Percentiles rank a stretch among this genome's conserved stretches.
These are phyloP conservation scores for Eolophus roseicapilla DNA, from an alignment of 2,113 vertebrate species.

Conservation along the genomic window DNA sequence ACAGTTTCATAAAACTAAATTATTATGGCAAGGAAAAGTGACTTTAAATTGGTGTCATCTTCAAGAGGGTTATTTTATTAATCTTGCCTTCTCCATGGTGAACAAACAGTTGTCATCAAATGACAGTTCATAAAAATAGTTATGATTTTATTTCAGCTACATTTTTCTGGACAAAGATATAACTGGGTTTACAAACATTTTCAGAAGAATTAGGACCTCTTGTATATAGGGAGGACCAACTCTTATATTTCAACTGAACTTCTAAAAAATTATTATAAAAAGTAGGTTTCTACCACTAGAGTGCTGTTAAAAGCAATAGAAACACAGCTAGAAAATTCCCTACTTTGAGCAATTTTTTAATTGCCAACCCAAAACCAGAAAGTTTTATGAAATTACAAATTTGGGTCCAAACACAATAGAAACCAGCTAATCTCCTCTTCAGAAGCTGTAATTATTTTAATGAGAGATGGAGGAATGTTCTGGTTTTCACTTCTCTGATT, in stretches of 20 bases:
- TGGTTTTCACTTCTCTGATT: slow-evolving; percentile 52
- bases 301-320: background rate
- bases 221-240: background rate
- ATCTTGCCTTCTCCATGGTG: background rate
- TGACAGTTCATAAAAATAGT: background rate
- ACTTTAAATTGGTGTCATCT: background rate
- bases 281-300: background rate
- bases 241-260: background rate
- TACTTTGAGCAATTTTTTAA: background rate
- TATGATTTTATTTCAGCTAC: background rate
- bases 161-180: background rate
- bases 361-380: background rate
- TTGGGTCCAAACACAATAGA: background rate
- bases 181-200: background rate
- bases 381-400: background rate
- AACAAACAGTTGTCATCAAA: background rate
- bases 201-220: background rate
- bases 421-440: background rate
- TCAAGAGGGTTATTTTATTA: background rate
- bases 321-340: background rate
- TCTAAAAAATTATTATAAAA: background rate
- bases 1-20: background rate
- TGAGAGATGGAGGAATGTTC: slow-evolving; percentile 2
- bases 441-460: background rate
- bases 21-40: background rate